These are phyloP conservation scores for Empis livida DNA, from an alignment of 2,888 invertebrate genomes.

Conservation along the genomic window DNA sequence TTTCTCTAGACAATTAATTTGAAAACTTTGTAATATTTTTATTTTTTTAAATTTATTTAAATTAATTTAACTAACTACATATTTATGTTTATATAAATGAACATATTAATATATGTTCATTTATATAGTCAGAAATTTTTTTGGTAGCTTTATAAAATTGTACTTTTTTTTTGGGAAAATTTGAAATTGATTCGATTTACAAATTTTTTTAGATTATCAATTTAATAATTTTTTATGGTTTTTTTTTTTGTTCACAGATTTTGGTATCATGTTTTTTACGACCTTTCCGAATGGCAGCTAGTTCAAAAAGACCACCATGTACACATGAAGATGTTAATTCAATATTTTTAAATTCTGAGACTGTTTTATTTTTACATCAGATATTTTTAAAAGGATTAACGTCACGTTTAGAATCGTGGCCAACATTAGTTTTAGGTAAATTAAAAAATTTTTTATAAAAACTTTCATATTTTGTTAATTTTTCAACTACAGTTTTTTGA, in stretches of 20 bases:
- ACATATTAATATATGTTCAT: too few species aligned
- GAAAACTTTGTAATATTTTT: too few species aligned
- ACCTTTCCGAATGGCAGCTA: conserved; percentile 88
- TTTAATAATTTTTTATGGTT: neutral
- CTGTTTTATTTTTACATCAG: conserved; percentile 82
- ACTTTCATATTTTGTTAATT: too few species aligned
- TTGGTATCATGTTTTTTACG: conserved; percentile 75
- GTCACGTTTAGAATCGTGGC: conserved; percentile 87
- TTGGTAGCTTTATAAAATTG: too few species aligned
- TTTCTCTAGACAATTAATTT: too few species aligned
- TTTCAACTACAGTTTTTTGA: too few species aligned
- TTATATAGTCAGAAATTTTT: too few species aligned
- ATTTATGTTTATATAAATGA: too few species aligned
- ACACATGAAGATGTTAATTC: conserved; percentile 90
- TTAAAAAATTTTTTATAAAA: conserved; percentile 1
- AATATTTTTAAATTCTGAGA: conserved; percentile 86
- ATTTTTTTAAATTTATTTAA: too few species aligned
- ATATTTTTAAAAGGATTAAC: conserved; percentile 87
- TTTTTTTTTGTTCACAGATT: conserved; percentile 31
- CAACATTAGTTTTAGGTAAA: conserved; percentile 78
- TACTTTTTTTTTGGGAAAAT: too few species aligned
- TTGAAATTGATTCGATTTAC: too few species aligned
- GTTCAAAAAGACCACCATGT: conserved; percentile 84
- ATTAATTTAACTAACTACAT: too few species aligned
- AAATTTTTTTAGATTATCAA: neutral